phyloP scores from a whole-genome alignment of 2,888 invertebrate species.

The Lepidonotus clava region DNA sequence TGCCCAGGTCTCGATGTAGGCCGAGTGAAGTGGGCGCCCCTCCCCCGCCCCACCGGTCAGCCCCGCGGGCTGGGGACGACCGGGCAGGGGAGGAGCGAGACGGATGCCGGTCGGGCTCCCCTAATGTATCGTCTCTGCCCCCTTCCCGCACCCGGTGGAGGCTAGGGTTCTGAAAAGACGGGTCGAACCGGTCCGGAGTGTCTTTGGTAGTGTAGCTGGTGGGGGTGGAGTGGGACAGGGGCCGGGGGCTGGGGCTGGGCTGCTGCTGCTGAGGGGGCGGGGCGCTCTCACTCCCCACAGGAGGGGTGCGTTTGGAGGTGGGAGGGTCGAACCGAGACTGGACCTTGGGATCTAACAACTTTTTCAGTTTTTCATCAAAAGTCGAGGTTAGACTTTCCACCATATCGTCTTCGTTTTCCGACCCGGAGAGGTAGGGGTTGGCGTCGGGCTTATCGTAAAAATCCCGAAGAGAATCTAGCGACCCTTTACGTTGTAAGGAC shows the following conservation, averaged over 20 bases:
- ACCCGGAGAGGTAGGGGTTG: neutral
- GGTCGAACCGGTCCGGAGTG: neutral
- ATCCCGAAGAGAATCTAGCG: conserved; percentile 84
- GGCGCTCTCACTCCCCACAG: conserved; percentile 48
- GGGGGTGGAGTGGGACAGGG: neutral
- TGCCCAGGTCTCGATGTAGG: neutral
- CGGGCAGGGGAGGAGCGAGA: neutral
- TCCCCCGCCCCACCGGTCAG: conserved; percentile 3
- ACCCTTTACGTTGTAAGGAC: conserved; percentile 76
- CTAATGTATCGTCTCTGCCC: neutral
- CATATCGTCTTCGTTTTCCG: conserved; percentile 72
- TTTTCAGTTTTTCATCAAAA: conserved; percentile 76
- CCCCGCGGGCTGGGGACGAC: neutral
- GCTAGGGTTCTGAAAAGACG: conserved; percentile 40
- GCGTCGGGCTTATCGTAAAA: conserved; percentile 73
- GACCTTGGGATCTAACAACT: conserved; percentile 74
- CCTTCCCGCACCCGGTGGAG: conserved; percentile 26
- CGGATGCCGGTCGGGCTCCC: neutral
- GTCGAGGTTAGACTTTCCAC: conserved; percentile 75
- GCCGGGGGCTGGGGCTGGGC: conserved; percentile 14
- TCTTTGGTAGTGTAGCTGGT: neutral
- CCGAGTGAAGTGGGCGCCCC: conserved; percentile 41
- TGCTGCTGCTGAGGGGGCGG: neutral
- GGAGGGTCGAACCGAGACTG: conserved; percentile 64
- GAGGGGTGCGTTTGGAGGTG: conserved; percentile 46